Evolutionary conservation across 2,797 vertebrate genomes (phyloP).

Genomic region (Peromyscus nudipes): DNA sequence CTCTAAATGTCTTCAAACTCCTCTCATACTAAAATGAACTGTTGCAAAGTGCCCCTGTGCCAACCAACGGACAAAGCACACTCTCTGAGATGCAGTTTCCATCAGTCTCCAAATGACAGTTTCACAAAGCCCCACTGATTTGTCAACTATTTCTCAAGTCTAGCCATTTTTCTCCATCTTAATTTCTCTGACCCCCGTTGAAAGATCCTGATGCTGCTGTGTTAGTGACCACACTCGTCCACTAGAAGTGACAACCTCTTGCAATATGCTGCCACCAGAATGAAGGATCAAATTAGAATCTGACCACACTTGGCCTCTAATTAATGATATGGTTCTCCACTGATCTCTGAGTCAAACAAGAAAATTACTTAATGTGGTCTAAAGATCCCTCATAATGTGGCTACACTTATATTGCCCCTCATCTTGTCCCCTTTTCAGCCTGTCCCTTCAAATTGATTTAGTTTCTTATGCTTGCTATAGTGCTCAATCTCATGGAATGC

Average conservation of each 20-base stretch:
- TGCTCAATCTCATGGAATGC: not conserved
- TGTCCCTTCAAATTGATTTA: not conserved
- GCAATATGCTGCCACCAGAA: constrained; percentile 33
- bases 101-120: not conserved
- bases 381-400: not conserved
- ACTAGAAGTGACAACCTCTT: not conserved
- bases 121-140: constrained; percentile 8
- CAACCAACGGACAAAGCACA: constrained; percentile 13
- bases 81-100: not conserved
- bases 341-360: constrained; percentile 45
- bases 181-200: not conserved
- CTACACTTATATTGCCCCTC: not conserved
- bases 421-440: not conserved
- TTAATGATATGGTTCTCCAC: not conserved
- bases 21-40: constrained; percentile 11
- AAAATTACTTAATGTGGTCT: constrained; percentile 1
- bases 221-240: not conserved
- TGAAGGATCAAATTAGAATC: constrained; percentile 22
- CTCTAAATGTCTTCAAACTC: constrained; percentile 47
- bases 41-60: not conserved
- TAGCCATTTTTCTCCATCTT: constrained; percentile 20
- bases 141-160: constrained; percentile 15
- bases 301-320: not conserved
- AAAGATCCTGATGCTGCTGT: not conserved
- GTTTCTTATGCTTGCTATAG: not conserved